Evolutionary conservation across 2,888 invertebrate genomes (phyloP).

Genomic region (Lycia hirtaria): DNA sequence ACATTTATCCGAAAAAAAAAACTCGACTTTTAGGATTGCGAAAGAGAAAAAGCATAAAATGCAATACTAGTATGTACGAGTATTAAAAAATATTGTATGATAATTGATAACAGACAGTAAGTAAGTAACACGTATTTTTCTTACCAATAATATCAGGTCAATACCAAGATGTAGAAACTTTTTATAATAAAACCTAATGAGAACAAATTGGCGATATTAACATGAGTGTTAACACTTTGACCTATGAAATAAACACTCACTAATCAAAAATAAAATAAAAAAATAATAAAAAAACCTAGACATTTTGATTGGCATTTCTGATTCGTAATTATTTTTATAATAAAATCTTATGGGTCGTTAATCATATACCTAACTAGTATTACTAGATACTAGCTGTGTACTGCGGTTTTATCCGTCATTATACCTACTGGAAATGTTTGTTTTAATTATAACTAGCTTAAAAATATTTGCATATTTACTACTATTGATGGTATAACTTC

Average conservation of each 20-base stretch:
- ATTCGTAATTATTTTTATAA: constrained; percentile 3
- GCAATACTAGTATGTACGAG: too few species aligned
- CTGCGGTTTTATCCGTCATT: too few species aligned
- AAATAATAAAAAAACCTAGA: constrained; percentile 19
- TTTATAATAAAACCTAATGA: constrained; percentile 5
- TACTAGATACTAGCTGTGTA: too few species aligned
- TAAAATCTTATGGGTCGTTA: neutral
- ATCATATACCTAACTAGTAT: neutral
- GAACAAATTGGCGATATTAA: constrained; percentile 15
- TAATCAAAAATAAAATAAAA: constrained; percentile 18
- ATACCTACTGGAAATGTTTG: too few species aligned
- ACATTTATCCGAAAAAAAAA: too few species aligned
- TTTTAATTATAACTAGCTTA: too few species aligned
- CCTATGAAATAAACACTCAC: constrained; percentile 17
- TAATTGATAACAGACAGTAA: neutral
- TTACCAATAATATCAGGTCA: constrained; percentile 9
- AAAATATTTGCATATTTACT: neutral
- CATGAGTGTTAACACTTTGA: too few species aligned
- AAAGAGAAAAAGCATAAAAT: too few species aligned
- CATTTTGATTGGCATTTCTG: constrained; percentile 13
- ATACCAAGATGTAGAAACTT: constrained; percentile 3
- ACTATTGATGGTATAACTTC: neutral
- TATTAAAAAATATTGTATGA: too few species aligned
- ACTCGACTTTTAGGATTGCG: too few species aligned
- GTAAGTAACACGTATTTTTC: constrained; percentile 6